Evolutionary conservation across 2,797 vertebrate species (phyloP).

Genomic region (Phylloscopus collybita): DNA sequence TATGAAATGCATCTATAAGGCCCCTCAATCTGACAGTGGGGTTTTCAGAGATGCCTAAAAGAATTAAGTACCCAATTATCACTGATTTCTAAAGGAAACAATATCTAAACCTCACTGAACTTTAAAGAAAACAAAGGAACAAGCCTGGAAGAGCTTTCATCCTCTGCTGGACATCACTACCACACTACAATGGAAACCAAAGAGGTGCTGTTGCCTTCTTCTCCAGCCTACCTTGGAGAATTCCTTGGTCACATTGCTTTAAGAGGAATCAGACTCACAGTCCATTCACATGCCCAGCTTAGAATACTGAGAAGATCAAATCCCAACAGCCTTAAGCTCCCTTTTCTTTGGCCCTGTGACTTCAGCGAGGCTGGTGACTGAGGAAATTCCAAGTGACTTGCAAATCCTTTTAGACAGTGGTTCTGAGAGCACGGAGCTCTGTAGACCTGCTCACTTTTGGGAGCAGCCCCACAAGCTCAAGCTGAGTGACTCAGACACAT

Average conservation of each 20-base stretch:
- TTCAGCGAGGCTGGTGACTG: background rate
- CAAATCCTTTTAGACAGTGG: background rate
- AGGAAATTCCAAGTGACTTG: background rate
- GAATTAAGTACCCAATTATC: background rate
- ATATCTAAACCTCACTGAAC: background rate
- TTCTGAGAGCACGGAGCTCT: background rate
- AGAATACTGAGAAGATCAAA: background rate
- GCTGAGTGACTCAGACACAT: background rate
- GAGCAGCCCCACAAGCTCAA: background rate
- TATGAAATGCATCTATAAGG: background rate
- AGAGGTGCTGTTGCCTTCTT: background rate
- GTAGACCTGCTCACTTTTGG: background rate
- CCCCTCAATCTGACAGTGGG: background rate
- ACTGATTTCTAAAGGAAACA: background rate
- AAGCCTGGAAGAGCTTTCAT: background rate
- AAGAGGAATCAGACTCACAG: background rate
- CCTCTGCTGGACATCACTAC: background rate
- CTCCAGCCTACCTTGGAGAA: background rate
- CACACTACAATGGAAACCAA: background rate
- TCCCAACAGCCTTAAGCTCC: background rate
- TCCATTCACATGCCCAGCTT: background rate
- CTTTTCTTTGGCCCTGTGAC: background rate
- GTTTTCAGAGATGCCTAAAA: background rate
- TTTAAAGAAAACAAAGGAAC: background rate
- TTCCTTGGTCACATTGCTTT: background rate